Base-by-base conservation (phyloP, 2,113 vertebrate genomes). In the Lucifuga dentata region DNA sequence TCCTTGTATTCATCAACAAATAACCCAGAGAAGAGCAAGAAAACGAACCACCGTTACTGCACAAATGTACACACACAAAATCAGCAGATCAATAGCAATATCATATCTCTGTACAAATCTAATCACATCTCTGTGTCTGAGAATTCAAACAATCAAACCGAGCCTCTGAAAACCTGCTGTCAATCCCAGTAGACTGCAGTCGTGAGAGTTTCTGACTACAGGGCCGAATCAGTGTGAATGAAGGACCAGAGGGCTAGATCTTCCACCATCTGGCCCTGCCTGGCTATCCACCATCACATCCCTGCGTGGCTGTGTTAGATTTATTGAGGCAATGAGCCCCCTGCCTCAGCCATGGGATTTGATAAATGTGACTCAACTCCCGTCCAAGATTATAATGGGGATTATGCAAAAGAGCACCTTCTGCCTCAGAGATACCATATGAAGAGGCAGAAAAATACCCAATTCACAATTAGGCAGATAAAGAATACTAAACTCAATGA, bases 321-420 rank as follows among this genome's bases (percentile, higher is more conserved):
- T 90, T 89, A 91, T 89, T 76, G 88, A 88, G 75, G 87, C 86
- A 89, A 88, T 84, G 84, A 89, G 78, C 86, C 80, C 85, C 86
- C 86, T 60, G 81, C 82, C 89, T 75, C 50, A 63, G 83, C 83
- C 90, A 60, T 65, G 78, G 85, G 85, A 90, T 88, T 86, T 89
- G 87, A 91, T 89, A 71, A 84, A 91, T 90, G 88, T 74, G 86
- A 80, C 80, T 84, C 78, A 83, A 78, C 75, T 86, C 76, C 67
- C 60, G 51, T 88, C 88, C 80, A 87, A 89, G 87, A 91, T 90
- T 89, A 88, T 89, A 84, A 88, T 75, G 67, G 76, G 79, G 83
- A 90, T 90, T 82, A 89, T 85, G 80, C 81, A 86, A 89, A 88
- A 80, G 81, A 86, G 78, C 87, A 88, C 87, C 82, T 86, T 83